Evolutionary conservation across 2,797 vertebrate genomes (phyloP), one percentile per base, ranked within the genome.

Genomic region (Graptemys geographica): DNA sequence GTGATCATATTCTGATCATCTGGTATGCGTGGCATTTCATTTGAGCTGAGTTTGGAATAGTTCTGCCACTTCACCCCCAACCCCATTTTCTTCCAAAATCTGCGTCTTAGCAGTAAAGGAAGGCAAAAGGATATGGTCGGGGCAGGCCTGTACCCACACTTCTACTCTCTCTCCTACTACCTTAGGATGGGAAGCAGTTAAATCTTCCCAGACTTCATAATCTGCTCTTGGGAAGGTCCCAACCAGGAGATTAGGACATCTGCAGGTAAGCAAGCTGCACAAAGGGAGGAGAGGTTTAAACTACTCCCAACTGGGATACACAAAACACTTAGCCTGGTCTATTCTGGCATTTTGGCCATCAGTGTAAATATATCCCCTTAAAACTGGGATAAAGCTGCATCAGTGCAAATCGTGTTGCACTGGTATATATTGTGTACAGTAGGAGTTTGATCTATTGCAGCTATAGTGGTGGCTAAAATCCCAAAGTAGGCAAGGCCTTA

Each of bases 181-280:
- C 80, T 33, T 51, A 92, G 95, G 27, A 52, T n/a, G 81, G 82
- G 51, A 28, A 86, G 27, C 74, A 49, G 47, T 15, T 51, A 47
- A 81, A 41, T 3, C 81, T 93, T 83, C 90, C n/a, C 65, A 55
- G 90, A 52, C 16, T 88, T 88, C 81, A 84, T 31, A 57, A 90
- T 21, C 90, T 88, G 27, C 49, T 95, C 53, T 88, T 82, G 33
- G 89, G 72, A 90, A 95, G 93, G 90, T 3, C 25, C 27, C 86
- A 23, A 69, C 87, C 3, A 1, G 5, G 79, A 95, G n/a, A 69
- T 69, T 69, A 69, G 19, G n/a, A 69, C n/a, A 31, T 69, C 65
- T 37, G 65, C n/a, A 69, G 65, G 90, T 47, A 87, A 44, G 44
- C 62, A 51, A 53, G 6, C 44, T 18, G 85, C 52, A 92, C 84